Conservation (phyloP, 2,888 invertebrate genomes). For the Aspidiotus destructor region DNA sequence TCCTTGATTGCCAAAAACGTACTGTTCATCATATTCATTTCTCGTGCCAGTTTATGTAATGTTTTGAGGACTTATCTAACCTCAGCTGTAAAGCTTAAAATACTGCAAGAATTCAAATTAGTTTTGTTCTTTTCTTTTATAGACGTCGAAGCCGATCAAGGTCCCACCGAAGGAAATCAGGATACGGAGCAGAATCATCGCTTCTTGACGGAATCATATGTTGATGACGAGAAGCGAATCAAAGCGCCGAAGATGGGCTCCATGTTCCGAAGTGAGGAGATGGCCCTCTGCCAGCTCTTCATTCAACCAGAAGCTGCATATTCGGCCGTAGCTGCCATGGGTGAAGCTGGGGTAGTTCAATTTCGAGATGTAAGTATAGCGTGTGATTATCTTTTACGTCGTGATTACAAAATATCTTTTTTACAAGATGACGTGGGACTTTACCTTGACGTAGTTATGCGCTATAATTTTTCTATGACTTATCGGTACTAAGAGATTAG, state of each 20-base stretch:
- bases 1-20: too few species aligned
- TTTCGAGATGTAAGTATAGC: constrained; percentile 50
- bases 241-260: constrained; percentile 41
- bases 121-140: too few species aligned
- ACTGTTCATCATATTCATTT: too few species aligned
- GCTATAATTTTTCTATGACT: too few species aligned
- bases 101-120: too few species aligned
- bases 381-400: too few species aligned
- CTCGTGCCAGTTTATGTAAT: too few species aligned
- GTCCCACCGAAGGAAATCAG: background rate
- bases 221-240: constrained; percentile 24
- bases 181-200: constrained; percentile 7
- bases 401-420: background rate
- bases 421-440: background rate
- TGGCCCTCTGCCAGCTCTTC: constrained; percentile 50
- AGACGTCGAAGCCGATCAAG: too few species aligned
- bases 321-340: constrained; percentile 52
- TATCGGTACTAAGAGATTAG: too few species aligned
- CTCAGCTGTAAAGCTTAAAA: too few species aligned
- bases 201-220: constrained; percentile 28
- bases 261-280: constrained; percentile 45
- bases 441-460: too few species aligned
- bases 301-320: constrained; percentile 56
- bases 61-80: too few species aligned
- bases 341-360: constrained; percentile 53